phyloP scores from a whole-genome alignment of 2,113 vertebrate species.

The Colossoma macropomum region DNA sequence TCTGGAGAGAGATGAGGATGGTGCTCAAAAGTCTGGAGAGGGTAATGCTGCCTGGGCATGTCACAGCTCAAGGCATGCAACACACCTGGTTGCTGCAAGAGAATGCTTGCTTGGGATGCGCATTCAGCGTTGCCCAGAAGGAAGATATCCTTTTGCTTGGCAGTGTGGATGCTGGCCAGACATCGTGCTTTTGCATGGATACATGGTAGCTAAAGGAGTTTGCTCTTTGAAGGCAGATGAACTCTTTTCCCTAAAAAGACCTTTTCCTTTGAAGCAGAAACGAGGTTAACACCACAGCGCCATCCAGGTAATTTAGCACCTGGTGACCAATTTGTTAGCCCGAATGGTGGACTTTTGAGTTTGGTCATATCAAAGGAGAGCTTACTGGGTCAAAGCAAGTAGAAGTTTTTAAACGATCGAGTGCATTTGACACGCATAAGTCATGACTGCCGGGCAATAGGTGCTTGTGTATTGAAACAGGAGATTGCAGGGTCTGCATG shows the following conservation, averaged over 20 bases:
- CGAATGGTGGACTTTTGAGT: background rate
- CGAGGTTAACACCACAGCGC: background rate
- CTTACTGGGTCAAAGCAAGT: background rate
- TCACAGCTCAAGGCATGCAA: background rate
- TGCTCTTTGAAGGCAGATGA: background rate
- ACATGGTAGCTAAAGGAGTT: background rate
- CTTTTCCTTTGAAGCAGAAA: background rate
- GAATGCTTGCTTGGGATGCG: background rate
- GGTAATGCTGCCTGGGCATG: background rate
- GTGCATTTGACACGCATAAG: too few species aligned
- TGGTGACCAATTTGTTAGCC: background rate
- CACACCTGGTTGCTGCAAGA: background rate
- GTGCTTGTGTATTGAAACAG: background rate
- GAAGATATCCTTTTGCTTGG: background rate
- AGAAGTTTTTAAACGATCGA: background rate
- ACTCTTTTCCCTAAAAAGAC: background rate
- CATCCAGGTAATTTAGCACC: background rate
- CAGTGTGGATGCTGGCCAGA: background rate
- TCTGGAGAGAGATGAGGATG: background rate
- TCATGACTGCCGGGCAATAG: background rate
- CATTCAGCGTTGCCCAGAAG: background rate
- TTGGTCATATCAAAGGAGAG: background rate
- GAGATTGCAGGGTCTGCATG: background rate
- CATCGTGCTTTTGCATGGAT: background rate
- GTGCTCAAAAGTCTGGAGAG: background rate